These are phyloP conservation scores for Ectropis grisescens DNA, from an alignment of 1,140 invertebrate genomes.

Conservation along the genomic window DNA sequence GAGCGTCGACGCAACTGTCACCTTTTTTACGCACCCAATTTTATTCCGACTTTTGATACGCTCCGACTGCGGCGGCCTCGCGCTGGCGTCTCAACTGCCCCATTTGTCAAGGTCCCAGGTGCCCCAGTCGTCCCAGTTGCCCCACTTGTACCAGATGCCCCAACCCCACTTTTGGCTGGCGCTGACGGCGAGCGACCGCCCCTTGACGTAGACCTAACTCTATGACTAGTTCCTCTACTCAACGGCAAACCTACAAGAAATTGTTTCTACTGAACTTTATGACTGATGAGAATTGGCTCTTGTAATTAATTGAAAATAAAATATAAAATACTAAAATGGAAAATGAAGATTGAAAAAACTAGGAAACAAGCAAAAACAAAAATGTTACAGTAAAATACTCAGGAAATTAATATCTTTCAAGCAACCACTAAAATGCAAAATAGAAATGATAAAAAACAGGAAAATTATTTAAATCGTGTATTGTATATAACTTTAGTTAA, in stretches of 20 bases:
- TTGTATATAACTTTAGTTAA: no score
- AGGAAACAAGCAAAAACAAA: no score
- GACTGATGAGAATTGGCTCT: slow-evolving; percentile 35
- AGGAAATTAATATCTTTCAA: no score
- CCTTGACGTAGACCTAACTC: slow-evolving; percentile 63
- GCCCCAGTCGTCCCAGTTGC: slow-evolving; percentile 16
- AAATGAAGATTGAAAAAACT: no score
- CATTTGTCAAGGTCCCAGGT: slow-evolving; percentile 24
- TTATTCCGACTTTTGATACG: slow-evolving; percentile 64
- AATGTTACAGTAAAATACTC: no score
- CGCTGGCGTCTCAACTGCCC: slow-evolving; percentile 32
- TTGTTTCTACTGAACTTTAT: slow-evolving; percentile 37
- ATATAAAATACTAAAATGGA: no score
- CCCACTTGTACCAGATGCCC: slow-evolving; percentile 25
- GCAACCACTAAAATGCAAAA: no score
- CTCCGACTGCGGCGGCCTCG: slow-evolving; percentile 59
- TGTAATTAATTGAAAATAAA: no score
- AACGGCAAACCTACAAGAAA: slow-evolving; percentile 69
- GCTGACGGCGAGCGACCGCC: slow-evolving; percentile 55
- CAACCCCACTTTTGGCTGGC: slow-evolving; percentile 43
- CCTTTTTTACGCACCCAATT: slow-evolving; percentile 67
- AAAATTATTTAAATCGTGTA: no score
- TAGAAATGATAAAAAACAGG: no score
- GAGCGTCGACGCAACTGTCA: slow-evolving; percentile 64
- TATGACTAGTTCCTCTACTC: slow-evolving; percentile 62